Evolutionary conservation across 2,888 invertebrate species (phyloP).

Genomic region (Mesorhabditis belari): DNA sequence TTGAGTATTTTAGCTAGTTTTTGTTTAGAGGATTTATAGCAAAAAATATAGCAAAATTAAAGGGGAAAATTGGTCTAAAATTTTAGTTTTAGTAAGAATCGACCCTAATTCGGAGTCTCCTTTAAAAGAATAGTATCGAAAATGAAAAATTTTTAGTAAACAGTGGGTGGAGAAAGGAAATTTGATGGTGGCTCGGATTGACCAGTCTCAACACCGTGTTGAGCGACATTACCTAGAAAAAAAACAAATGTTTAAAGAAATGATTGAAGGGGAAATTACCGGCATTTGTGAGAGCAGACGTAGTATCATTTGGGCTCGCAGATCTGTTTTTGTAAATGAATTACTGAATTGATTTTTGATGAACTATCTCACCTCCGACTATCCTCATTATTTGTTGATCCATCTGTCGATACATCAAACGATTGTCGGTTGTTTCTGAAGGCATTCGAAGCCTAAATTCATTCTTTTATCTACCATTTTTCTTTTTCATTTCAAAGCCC

Average conservation of each 20-base stretch:
- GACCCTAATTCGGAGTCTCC: too few species aligned
- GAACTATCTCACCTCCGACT: too few species aligned
- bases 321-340: background rate
- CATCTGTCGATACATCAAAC: background rate
- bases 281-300: background rate
- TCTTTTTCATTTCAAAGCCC: too few species aligned
- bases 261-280: background rate
- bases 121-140: too few species aligned
- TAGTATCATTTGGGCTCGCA: background rate
- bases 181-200: too few species aligned
- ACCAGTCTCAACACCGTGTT: too few species aligned
- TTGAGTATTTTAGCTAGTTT: too few species aligned
- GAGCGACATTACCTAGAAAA: background rate
- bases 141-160: background rate
- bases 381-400: background rate
- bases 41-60: too few species aligned
- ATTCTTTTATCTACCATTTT: too few species aligned
- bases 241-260: background rate
- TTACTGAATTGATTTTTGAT: background rate
- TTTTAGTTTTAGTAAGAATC: too few species aligned
- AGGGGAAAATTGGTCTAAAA: too few species aligned
- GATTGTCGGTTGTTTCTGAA: background rate
- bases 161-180: background rate
- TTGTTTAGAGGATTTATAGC: too few species aligned
- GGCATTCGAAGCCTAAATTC: background rate